Percentiles rank a stretch among this genome's conserved stretches.
Evolutionary conservation across 1,140 invertebrate genomes (phyloP).

Genomic region (Uloborus diversus): DNA sequence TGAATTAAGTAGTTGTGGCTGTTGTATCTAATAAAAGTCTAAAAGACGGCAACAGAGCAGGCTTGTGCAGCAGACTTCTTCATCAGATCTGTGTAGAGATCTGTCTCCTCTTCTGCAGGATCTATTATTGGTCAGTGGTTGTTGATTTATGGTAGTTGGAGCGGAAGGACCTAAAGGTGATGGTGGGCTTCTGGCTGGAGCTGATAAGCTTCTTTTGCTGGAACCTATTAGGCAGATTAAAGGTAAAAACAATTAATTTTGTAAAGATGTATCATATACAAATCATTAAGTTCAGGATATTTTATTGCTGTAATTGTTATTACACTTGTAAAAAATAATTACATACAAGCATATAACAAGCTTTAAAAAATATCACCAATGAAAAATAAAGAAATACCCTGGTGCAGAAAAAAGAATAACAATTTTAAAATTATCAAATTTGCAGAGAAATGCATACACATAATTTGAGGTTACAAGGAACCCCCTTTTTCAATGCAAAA

Average conservation of each 20-base stretch:
- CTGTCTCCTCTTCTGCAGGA: conserved; percentile 16
- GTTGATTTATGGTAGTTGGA: conserved; percentile 31
- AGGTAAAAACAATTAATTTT: neutral
- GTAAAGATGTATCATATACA: neutral
- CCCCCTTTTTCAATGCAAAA: too few relatives aligned
- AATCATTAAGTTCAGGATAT: neutral
- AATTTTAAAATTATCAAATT: too few relatives aligned
- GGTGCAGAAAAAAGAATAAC: too few relatives aligned
- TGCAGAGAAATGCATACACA: too few relatives aligned
- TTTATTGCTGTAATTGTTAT: neutral
- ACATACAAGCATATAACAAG: too few relatives aligned
- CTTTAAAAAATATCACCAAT: too few relatives aligned
- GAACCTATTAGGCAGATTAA: conserved; percentile 5
- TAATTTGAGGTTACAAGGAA: too few relatives aligned
- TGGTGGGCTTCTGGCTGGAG: conserved; percentile 40
- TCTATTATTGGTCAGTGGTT: conserved; percentile 9
- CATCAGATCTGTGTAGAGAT: conserved; percentile 40
- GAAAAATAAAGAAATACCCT: too few relatives aligned
- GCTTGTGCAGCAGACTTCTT: conserved; percentile 54
- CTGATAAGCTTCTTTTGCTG: conserved; percentile 44
- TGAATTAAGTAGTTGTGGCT: neutral
- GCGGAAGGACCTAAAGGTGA: conserved; percentile 32
- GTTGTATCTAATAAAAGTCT: conserved; percentile 40
- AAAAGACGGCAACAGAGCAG: conserved; percentile 49
- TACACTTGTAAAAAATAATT: too few relatives aligned